Evolutionary conservation across 2,888 invertebrate genomes (phyloP).

Genomic region (Drosophila antonietae): DNA sequence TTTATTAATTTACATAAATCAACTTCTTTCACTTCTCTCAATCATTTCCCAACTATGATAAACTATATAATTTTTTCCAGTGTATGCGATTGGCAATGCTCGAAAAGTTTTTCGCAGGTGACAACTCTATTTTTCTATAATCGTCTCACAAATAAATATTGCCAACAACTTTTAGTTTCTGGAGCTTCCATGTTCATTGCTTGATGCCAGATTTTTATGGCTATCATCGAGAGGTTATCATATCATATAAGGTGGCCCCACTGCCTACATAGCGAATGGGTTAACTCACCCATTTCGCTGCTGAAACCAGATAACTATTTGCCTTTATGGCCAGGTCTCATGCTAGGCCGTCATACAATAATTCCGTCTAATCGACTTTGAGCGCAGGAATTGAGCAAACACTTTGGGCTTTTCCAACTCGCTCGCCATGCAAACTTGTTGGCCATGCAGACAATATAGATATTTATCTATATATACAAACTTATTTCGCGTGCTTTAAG

Average conservation of each 20-base stretch:
- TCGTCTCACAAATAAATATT: constrained; percentile 37
- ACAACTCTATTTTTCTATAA: constrained; percentile 64
- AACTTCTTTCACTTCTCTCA: neutral
- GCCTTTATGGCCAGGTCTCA: constrained; percentile 68
- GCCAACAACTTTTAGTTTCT: constrained; percentile 23
- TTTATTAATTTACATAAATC: neutral
- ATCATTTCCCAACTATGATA: too few relatives aligned
- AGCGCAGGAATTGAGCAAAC: constrained; percentile 78
- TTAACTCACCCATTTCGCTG: constrained; percentile 51
- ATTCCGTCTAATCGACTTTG: constrained; percentile 70
- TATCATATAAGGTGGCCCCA: constrained; percentile 1
- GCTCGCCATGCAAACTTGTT: constrained; percentile 37
- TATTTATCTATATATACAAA: neutral
- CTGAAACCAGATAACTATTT: constrained; percentile 74
- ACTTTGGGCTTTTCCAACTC: constrained; percentile 43
- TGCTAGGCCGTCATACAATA: constrained; percentile 73
- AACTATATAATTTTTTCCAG: constrained; percentile 14
- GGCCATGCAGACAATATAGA: constrained; percentile 15
- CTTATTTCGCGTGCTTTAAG: constrained; percentile 32
- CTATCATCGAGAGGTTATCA: constrained; percentile 35
- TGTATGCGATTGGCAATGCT: constrained; percentile 23
- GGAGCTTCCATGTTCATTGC: constrained; percentile 10
- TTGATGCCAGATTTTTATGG: constrained; percentile 44
- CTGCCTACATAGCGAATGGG: neutral
- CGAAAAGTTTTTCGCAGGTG: constrained; percentile 44